Evolutionary conservation across 2,888 invertebrate genomes (phyloP), one percentile per base, ranked within the genome.

Genomic region (Nymphalis c-album): DNA sequence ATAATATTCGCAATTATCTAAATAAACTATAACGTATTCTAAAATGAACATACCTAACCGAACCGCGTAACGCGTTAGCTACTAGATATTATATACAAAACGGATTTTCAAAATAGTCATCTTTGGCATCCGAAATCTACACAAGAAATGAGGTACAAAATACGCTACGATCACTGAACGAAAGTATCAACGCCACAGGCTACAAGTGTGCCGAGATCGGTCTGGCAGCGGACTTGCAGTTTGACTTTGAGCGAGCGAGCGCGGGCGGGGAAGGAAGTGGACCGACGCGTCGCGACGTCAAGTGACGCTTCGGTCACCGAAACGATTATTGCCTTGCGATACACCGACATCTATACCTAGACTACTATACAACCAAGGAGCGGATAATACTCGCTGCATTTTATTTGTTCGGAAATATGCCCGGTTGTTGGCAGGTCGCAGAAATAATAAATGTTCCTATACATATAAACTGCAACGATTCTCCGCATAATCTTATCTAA

Each of bases 111-210:
- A 63, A 71, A 66, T 63, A 63, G 51, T 71, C 80, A 84, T 79
- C 68, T 88, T 87, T 88, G 88, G 87, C 88, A 87, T 85, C 85
- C 77, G 79, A 83, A 76, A 79, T 76, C 55, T 76, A 78, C 73
- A 76, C 76, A 78, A 74, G 71, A 26, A 26, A 53, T 53, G 17
- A 22, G 13, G 22, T 55, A 79, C 74, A 73, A 74, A 74, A 70
- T 72, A 70, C 53, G 48, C 61, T 65, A 57, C 50, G 40, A 13
- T 3, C 22, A 8, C 53, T 55, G 31, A 82, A 83, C 78, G 67
- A 76, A 84, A 81, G 83, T 84, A 86, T 84, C 87, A 77, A 77
- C 72, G 76, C 83, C 83, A 82, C 71, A 75, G 73, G 78, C 76
- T 77, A 78, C 75, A 77, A 75, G 77, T 4, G 4, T 63, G 72